A percentile compares a stretch with the other conserved stretches of the same genome.
Conservation (phyloP, 2,113 vertebrate species). For the Lamprologus speciosus region DNA sequence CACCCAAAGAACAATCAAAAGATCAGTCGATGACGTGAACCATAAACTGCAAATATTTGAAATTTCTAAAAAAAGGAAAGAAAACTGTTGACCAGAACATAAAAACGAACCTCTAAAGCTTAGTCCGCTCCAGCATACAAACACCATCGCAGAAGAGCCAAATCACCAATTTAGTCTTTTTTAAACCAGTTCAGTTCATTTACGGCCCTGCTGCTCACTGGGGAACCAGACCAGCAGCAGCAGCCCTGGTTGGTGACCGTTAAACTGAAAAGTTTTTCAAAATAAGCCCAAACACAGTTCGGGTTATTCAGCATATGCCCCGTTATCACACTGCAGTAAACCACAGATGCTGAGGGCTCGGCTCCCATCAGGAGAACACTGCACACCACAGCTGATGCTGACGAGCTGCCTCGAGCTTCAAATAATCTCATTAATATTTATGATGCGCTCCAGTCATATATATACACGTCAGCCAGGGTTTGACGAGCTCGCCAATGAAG, state of each 20-base stretch:
- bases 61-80: neutral
- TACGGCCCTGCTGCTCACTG: neutral
- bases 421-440: conserved; percentile 26
- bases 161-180: neutral
- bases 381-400: neutral
- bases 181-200: neutral
- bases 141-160: neutral
- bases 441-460: neutral
- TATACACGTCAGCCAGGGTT: neutral
- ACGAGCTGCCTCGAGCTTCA: neutral
- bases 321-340: neutral
- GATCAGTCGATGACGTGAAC: neutral
- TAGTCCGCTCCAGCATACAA: neutral
- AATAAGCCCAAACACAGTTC: neutral
- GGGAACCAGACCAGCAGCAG: neutral
- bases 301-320: neutral
- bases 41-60: neutral
- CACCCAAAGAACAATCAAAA: neutral
- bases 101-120: neutral
- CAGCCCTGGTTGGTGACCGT: neutral
- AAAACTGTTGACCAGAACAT: neutral
- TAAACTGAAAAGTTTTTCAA: neutral
- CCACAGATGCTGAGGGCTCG: neutral
- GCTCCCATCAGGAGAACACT: neutral
- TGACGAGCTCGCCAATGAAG: neutral